A percentile compares a stretch with the other conserved stretches of the same genome.
Evolutionary conservation across 2,888 invertebrate species (phyloP).

Genomic region (Bembecia ichneumoniformis): DNA sequence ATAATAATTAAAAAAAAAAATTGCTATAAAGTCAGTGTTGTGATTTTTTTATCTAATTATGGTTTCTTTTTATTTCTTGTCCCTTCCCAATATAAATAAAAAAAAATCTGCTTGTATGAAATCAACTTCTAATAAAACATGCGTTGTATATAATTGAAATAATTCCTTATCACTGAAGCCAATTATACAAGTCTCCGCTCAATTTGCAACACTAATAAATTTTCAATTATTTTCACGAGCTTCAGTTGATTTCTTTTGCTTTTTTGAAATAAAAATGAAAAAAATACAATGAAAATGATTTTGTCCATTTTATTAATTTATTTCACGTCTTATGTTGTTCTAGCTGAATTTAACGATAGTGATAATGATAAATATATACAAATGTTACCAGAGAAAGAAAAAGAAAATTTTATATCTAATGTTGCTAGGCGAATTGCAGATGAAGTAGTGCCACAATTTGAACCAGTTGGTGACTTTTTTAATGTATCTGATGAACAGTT

Average conservation of each 20-base stretch:
- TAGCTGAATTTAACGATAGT: conserved; percentile 12
- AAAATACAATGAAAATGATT: conserved; percentile 20
- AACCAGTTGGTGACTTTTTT: conserved; percentile 15
- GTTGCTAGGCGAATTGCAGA: conserved; percentile 44
- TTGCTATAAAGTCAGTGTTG: too few relatives aligned
- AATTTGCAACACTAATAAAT: conserved; percentile 11
- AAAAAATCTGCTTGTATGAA: too few relatives aligned
- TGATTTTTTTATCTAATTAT: too few relatives aligned
- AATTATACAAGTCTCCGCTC: conserved; percentile 11
- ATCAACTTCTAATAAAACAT: too few relatives aligned
- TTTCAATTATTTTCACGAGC: conserved; percentile 12
- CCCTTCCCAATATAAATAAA: too few relatives aligned
- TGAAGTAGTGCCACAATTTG: conserved; percentile 24
- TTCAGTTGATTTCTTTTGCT: neutral
- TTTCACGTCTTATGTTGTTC: conserved; percentile 3
- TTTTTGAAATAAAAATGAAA: neutral
- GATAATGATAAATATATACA: conserved; percentile 44
- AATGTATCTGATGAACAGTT: conserved; percentile 34
- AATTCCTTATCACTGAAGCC: conserved; percentile 11
- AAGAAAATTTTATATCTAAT: conserved; percentile 39
- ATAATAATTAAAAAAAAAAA: too few relatives aligned
- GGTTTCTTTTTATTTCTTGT: too few relatives aligned
- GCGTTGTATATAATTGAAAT: neutral
- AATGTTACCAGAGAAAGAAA: conserved; percentile 42
- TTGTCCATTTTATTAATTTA: conserved; percentile 19